Conservation (phyloP, 2,113 vertebrate genomes). For the Mixornis gularis region DNA sequence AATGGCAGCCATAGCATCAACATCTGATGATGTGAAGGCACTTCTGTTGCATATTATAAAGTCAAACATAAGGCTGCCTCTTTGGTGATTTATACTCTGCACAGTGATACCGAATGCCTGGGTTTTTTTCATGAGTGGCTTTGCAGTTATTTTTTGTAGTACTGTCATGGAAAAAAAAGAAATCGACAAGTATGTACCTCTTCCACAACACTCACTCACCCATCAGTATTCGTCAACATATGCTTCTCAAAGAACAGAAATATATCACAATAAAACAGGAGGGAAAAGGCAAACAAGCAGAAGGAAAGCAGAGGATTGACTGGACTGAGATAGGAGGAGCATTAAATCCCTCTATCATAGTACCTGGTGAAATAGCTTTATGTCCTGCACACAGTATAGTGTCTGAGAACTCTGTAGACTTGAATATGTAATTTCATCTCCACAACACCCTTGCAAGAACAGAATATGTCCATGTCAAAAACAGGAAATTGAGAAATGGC, state of each 20-base stretch:
- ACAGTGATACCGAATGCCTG: not conserved
- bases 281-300: not conserved
- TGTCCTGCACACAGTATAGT: not conserved
- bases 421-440: not conserved
- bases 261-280: conserved; percentile 29
- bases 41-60: conserved; percentile 47
- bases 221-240: not conserved
- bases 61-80: conserved; percentile 33
- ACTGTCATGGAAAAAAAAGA: not conserved
- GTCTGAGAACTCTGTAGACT: not conserved
- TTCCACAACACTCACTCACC: not conserved
- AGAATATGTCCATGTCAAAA: not conserved
- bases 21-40: conserved; percentile 40
- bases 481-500: not conserved
- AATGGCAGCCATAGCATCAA: conserved; percentile 39
- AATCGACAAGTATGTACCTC: not conserved
- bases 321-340: not conserved
- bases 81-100: conserved; percentile 47
- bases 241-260: conserved; percentile 10
- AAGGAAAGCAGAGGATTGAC: not conserved
- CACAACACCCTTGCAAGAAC: not conserved
- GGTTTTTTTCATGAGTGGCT: conserved; percentile 41
- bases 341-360: not conserved
- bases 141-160: conserved; percentile 17
- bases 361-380: not conserved